A percentile compares a stretch with the other conserved stretches of the same genome.
phyloP scores from a whole-genome alignment of 2,888 invertebrate genomes.

The Taphrorychus bicolor region DNA sequence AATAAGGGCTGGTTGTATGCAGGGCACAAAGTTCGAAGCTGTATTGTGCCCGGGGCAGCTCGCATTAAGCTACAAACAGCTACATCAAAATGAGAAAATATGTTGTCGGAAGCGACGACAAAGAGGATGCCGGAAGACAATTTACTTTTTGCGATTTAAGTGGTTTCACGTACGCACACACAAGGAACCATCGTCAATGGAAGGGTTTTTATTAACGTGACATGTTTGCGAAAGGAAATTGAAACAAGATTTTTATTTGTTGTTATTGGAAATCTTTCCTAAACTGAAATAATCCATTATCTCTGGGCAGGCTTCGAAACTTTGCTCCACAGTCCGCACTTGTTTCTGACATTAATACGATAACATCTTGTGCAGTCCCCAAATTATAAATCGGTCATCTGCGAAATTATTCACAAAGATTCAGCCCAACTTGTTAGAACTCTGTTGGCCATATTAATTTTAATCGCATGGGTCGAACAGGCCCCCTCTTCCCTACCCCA shows the following conservation, averaged over 20 bases:
- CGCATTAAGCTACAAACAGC: slow-evolving; percentile 37
- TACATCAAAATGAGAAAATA: slow-evolving; percentile 37
- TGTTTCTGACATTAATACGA: background rate
- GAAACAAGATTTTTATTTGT: background rate
- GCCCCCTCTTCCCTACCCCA: background rate
- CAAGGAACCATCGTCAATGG: background rate
- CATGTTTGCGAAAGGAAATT: background rate
- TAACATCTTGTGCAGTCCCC: background rate
- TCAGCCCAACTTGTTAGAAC: slow-evolving; percentile 15
- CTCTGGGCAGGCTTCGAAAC: background rate
- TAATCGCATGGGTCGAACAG: background rate
- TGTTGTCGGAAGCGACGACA: slow-evolving; percentile 21
- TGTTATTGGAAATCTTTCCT: too few species aligned
- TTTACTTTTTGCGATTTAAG: slow-evolving; percentile 13
- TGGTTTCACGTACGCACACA: slow-evolving; percentile 1
- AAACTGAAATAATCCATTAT: too few species aligned
- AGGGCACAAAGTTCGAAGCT: slow-evolving; percentile 32
- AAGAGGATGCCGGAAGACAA: slow-evolving; percentile 13
- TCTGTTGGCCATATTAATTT: background rate
- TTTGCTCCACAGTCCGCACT: background rate
- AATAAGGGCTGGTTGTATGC: slow-evolving; percentile 21
- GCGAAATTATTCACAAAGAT: slow-evolving; percentile 10
- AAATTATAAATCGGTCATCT: slow-evolving; percentile 2
- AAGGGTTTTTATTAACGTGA: slow-evolving; percentile 1
- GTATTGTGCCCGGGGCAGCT: slow-evolving; percentile 24